Percentiles rank a stretch among this genome's conserved stretches.
Evolutionary conservation across 2,113 vertebrate genomes (phyloP).

Genomic region (Narcine bancroftii): DNA sequence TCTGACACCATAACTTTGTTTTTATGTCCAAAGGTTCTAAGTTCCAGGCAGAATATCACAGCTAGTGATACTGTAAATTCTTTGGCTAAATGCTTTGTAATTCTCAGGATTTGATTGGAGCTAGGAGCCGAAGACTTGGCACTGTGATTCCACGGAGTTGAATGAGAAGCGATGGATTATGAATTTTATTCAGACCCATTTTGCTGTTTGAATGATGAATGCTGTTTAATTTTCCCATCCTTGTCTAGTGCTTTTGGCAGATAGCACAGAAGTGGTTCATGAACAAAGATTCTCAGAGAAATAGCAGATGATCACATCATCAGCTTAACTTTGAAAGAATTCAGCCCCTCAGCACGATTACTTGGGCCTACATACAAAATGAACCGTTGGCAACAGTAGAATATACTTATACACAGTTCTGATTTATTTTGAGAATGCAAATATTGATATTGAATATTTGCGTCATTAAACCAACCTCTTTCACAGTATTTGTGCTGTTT

Average conservation of each 20-base stretch:
- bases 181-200: not conserved
- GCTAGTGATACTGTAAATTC: not conserved
- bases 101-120: not conserved
- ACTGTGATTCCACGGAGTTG: not conserved
- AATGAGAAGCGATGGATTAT: not conserved
- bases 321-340: not conserved
- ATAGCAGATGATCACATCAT: not conserved
- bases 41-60: not conserved
- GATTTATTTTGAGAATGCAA: slow-evolving; percentile 24
- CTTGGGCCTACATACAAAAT: not conserved
- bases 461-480: not conserved
- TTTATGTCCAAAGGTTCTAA: not conserved
- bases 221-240: not conserved
- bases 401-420: not conserved
- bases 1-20: not conserved
- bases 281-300: not conserved
- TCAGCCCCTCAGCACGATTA: not conserved
- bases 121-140: not conserved
- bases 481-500: slow-evolving; percentile 7
- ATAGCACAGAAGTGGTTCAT: not conserved
- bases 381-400: not conserved
- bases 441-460: slow-evolving; percentile 16
- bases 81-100: not conserved
- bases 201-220: not conserved
- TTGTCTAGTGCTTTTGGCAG: not conserved